These are phyloP conservation scores for Calephelis virginiensis DNA, from an alignment of 1,140 invertebrate species.

Conservation along the genomic window DNA sequence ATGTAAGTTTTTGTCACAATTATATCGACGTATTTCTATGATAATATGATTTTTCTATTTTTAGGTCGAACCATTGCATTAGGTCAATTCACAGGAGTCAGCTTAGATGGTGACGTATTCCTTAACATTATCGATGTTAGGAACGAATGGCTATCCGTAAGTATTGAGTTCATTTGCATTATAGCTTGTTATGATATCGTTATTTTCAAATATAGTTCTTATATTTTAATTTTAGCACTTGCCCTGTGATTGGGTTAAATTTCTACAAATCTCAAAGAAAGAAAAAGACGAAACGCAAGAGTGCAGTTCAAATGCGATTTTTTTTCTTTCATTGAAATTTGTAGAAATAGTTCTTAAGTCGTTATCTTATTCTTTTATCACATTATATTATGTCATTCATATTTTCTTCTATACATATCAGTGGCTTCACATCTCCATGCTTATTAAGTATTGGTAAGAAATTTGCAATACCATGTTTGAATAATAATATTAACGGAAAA, in stretches of 20 bases:
- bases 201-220: background rate
- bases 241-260: too few relatives aligned
- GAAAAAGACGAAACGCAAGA: too few relatives aligned
- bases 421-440: background rate
- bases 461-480: background rate
- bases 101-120: slow-evolving; percentile 91
- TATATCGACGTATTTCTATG: too few relatives aligned
- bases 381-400: slow-evolving; percentile 18
- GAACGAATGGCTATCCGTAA: slow-evolving; percentile 93
- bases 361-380: background rate
- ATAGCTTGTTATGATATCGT: background rate
- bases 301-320: too few relatives aligned
- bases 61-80: slow-evolving; percentile 87
- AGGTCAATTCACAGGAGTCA: slow-evolving; percentile 92
- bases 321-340: too few relatives aligned
- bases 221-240: too few relatives aligned
- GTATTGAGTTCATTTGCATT: slow-evolving; percentile 31
- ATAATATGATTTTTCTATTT: slow-evolving; percentile 27
- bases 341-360: too few relatives aligned
- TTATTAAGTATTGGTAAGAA: background rate
- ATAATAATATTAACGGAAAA: background rate
- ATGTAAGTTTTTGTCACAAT: too few relatives aligned
- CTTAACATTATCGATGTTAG: slow-evolving; percentile 94
- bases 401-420: background rate
- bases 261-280: too few relatives aligned